phyloP scores from a whole-genome alignment of 1,140 invertebrate genomes.

The Zaprionus gabonicus region DNA sequence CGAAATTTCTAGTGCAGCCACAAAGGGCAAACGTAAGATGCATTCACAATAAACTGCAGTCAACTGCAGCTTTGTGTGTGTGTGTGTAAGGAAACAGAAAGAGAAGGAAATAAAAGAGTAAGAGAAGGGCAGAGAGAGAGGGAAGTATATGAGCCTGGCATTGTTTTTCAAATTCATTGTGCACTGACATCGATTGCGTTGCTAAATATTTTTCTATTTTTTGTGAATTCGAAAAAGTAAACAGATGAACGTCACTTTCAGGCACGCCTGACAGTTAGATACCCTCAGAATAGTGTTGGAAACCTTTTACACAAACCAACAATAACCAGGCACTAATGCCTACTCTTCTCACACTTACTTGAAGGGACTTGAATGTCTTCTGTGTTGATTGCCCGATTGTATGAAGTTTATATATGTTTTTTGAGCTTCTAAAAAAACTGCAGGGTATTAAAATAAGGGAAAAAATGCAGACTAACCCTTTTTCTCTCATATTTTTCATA shows the following conservation, averaged over 20 bases:
- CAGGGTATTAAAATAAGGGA: too few species aligned
- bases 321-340: too few species aligned
- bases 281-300: too few species aligned
- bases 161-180: conserved; percentile 1
- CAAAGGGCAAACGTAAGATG: conserved; percentile 2
- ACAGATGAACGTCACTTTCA: too few species aligned
- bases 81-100: background rate
- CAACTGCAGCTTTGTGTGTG: background rate
- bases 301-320: too few species aligned
- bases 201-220: background rate
- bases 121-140: background rate
- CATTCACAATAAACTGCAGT: background rate
- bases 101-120: background rate
- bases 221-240: background rate
- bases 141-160: background rate
- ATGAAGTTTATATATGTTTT: too few species aligned
- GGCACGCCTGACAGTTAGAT: too few species aligned
- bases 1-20: background rate
- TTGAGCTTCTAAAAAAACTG: too few species aligned
- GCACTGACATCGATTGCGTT: background rate
- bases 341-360: too few species aligned
- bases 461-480: background rate
- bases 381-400: too few species aligned
- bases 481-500: background rate
- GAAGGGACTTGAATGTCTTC: too few species aligned